phyloP scores from a whole-genome alignment of 2,888 invertebrate species.

The Pegoplata infirma region DNA sequence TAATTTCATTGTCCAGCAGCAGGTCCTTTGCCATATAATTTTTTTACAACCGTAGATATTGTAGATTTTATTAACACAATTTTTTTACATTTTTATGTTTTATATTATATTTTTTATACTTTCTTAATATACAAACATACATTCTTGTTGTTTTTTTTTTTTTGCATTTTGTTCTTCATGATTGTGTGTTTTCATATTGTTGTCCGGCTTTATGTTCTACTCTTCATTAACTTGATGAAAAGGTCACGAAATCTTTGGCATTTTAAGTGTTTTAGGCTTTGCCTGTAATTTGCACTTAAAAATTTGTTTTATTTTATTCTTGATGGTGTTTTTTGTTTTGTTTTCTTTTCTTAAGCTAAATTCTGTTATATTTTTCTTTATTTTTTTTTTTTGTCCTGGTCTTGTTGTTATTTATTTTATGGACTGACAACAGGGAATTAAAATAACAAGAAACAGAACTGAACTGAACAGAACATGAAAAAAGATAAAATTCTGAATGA shows the following conservation, averaged over 20 bases:
- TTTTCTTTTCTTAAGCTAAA: too few species aligned
- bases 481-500: neutral
- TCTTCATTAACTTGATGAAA: slow-evolving; percentile 50
- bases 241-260: slow-evolving; percentile 57
- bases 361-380: too few species aligned
- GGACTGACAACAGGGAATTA: slow-evolving; percentile 50
- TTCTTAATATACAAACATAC: neutral
- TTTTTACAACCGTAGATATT: too few species aligned
- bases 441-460: slow-evolving; percentile 35
- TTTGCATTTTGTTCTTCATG: slow-evolving; percentile 10
- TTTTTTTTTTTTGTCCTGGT: neutral
- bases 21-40: neutral
- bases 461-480: slow-evolving; percentile 7
- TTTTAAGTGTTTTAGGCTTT: slow-evolving; percentile 59
- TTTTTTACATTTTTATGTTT: neutral
- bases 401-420: slow-evolving; percentile 17
- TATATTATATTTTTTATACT: slow-evolving; percentile 32
- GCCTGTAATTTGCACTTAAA: slow-evolving; percentile 52
- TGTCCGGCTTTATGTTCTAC: slow-evolving; percentile 6
- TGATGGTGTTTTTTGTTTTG: neutral
- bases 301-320: slow-evolving; percentile 45
- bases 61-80: slow-evolving; percentile 21
- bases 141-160: neutral
- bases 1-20: neutral
- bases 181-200: slow-evolving; percentile 6